A percentile compares a stretch with the other conserved stretches of the same genome.
Conservation (phyloP, 2,888 invertebrate species). For the Xylocampa areola region DNA sequence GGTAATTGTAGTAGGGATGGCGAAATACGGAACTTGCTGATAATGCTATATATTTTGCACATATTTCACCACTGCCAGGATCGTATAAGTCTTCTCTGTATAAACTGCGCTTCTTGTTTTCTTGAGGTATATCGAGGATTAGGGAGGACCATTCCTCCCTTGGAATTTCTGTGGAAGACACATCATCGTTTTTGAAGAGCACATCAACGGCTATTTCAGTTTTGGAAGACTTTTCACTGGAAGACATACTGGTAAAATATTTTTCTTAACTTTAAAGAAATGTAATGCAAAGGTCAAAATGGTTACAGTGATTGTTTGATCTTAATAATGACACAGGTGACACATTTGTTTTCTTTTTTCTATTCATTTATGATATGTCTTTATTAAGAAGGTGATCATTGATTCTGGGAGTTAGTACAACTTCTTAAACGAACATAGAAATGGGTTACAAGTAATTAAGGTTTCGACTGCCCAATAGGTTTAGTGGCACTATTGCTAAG, state of each 20-base stretch:
- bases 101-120: constrained; percentile 64
- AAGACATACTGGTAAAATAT: background rate
- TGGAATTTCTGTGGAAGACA: constrained; percentile 74
- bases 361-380: too few relatives aligned
- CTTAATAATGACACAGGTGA: too few relatives aligned
- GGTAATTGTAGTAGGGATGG: constrained; percentile 54
- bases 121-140: constrained; percentile 54
- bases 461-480: too few relatives aligned
- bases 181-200: constrained; percentile 54
- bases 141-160: constrained; percentile 79
- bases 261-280: background rate
- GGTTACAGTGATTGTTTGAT: background rate
- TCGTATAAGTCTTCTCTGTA: constrained; percentile 66
- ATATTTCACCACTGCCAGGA: constrained; percentile 75
- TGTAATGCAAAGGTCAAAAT: background rate
- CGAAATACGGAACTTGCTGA: constrained; percentile 67
- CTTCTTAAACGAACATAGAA: too few relatives aligned
- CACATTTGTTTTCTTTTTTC: too few relatives aligned
- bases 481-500: too few relatives aligned
- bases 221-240: background rate
- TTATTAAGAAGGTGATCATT: too few relatives aligned
- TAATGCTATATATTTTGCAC: constrained; percentile 70
- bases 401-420: too few relatives aligned
- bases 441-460: too few relatives aligned
- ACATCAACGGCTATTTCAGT: constrained; percentile 7